These are phyloP conservation scores for Neogobius melanostomus DNA, from an alignment of 2,113 vertebrate species.

Conservation along the genomic window DNA sequence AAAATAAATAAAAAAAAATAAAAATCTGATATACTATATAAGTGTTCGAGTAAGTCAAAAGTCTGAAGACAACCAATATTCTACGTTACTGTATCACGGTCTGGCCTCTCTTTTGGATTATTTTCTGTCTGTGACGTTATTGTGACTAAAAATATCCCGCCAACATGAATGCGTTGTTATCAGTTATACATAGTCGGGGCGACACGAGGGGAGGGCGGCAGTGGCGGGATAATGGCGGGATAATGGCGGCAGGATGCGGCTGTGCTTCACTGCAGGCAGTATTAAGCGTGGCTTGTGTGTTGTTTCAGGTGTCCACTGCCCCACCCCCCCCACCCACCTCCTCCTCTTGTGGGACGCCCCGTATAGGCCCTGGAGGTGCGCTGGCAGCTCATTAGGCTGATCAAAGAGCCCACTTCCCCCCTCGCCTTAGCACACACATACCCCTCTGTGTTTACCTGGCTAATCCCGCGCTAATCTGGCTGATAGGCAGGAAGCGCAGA, in stretches of 20 bases:
- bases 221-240: not conserved
- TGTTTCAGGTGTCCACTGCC: constrained; percentile 69
- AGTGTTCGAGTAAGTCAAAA: too few relatives aligned
- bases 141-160: too few relatives aligned
- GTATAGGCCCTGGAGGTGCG: constrained; percentile 57
- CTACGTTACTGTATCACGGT: too few relatives aligned
- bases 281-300: constrained; percentile 40
- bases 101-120: too few relatives aligned
- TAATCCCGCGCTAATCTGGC: constrained; percentile 61
- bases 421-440: constrained; percentile 27
- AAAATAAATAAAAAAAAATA: too few relatives aligned
- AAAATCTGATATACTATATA: too few relatives aligned
- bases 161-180: too few relatives aligned
- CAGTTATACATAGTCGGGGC: too few relatives aligned
- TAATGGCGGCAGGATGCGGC: constrained; percentile 4
- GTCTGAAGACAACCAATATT: too few relatives aligned
- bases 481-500: constrained; percentile 63
- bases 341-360: constrained; percentile 40
- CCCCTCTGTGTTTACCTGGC: constrained; percentile 61
- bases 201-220: not conserved
- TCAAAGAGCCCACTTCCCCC: constrained; percentile 67
- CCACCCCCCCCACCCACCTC: not conserved
- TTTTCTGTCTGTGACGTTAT: too few relatives aligned
- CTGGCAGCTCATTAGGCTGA: constrained; percentile 76
- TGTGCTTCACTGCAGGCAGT: not conserved